These are phyloP conservation scores for Centropus bengalensis DNA, from an alignment of 2,113 vertebrate species.

Conservation along the genomic window DNA sequence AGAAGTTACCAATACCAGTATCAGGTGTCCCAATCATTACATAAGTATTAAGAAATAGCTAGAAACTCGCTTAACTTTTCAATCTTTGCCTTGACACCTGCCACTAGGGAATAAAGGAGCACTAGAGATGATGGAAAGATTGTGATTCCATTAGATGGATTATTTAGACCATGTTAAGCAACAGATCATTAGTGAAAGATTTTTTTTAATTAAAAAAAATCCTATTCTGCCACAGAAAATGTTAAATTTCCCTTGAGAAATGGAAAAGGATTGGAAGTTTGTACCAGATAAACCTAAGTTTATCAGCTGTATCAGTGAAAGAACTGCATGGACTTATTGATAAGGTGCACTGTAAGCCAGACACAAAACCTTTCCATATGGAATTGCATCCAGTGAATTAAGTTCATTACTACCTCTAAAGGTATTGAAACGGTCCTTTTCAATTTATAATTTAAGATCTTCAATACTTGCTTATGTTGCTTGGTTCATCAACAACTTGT, in stretches of 20 bases:
- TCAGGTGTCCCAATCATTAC: background rate
- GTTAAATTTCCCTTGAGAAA: background rate
- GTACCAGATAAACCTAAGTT: background rate
- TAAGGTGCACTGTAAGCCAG: background rate
- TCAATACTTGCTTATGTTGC: background rate
- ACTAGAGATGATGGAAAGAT: accelerated
- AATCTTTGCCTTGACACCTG: background rate
- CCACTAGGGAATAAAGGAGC: background rate
- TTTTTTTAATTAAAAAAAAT: background rate
- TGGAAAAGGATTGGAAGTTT: background rate
- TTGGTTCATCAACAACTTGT: background rate
- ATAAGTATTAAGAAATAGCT: background rate
- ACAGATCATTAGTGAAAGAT: background rate
- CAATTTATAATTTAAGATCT: background rate
- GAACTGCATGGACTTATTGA: background rate
- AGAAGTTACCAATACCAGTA: background rate
- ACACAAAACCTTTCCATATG: background rate
- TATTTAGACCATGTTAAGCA: background rate
- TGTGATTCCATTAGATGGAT: background rate
- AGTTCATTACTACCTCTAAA: background rate
- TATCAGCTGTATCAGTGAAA: background rate
- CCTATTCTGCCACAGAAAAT: background rate
- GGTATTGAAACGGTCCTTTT: background rate
- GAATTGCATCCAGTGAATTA: background rate
- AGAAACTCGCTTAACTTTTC: background rate